Percentiles rank a stretch among this genome's conserved stretches.
phyloP scores from a whole-genome alignment of 2,888 invertebrate species.

The Tinea trinotella region DNA sequence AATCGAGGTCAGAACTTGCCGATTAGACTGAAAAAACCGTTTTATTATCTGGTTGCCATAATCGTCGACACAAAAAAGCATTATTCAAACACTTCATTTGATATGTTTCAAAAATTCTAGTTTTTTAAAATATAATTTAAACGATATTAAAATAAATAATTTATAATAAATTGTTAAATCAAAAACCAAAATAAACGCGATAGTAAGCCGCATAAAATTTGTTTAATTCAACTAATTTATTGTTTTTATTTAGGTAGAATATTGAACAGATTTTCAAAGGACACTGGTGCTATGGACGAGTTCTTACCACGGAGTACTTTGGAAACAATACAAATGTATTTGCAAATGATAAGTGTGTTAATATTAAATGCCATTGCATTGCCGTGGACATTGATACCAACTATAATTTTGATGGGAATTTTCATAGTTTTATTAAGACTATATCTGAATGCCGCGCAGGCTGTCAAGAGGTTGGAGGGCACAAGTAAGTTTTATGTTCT shows the following conservation, averaged over 20 bases:
- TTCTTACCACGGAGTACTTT: constrained; percentile 76
- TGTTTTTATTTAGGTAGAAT: constrained; percentile 68
- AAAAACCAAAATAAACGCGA: too few species aligned
- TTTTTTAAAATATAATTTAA: too few species aligned
- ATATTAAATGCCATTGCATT: constrained; percentile 52
- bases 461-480: constrained; percentile 81
- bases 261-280: constrained; percentile 86
- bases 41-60: too few species aligned
- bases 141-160: too few species aligned
- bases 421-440: constrained; percentile 77
- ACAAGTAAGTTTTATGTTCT: constrained; percentile 63
- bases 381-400: constrained; percentile 57
- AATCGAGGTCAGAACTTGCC: too few species aligned
- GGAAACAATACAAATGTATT: constrained; percentile 73
- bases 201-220: too few species aligned
- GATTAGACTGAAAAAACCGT: too few species aligned
- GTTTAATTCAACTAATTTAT: too few species aligned
- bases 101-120: too few species aligned
- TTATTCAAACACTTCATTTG: too few species aligned
- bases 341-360: constrained; percentile 46
- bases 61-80: too few species aligned
- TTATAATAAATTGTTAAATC: too few species aligned
- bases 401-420: constrained; percentile 50
- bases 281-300: constrained; percentile 85
- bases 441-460: constrained; percentile 82